phyloP scores from a whole-genome alignment of 64 coral and sea anemone genomes.

The Stichodactyla mertensii region DNA sequence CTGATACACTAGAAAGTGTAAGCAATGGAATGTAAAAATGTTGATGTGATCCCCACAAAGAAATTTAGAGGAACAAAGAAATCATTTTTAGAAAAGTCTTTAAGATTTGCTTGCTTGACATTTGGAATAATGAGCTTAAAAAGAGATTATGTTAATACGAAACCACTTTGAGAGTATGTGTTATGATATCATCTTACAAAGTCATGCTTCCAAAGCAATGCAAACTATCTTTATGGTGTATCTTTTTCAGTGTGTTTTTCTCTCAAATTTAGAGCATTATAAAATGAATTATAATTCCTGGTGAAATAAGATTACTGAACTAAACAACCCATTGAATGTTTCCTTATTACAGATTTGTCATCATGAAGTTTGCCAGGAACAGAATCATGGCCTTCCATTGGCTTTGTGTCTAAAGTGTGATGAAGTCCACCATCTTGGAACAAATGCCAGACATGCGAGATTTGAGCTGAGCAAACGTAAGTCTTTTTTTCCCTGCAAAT shows the following conservation, averaged over 20 bases:
- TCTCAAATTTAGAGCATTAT: not conserved
- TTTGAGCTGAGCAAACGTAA: slow-evolving; percentile 47
- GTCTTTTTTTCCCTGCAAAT: not conserved
- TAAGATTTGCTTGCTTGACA: not conserved
- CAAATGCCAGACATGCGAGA: slow-evolving; percentile 64
- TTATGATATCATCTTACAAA: not conserved
- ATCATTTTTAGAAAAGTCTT: not conserved
- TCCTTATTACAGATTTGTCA: slow-evolving; percentile 67
- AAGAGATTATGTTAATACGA: not conserved
- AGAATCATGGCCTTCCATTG: slow-evolving; percentile 55
- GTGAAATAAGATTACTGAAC: no score
- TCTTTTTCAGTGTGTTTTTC: not conserved
- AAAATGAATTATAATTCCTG: no score
- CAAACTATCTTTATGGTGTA: not conserved
- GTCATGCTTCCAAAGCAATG: not conserved
- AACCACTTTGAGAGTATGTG: not conserved
- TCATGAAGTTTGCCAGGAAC: slow-evolving; percentile 81
- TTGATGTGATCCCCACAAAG: not conserved
- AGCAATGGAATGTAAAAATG: no score
- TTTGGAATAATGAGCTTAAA: not conserved
- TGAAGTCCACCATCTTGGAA: slow-evolving; percentile 63
- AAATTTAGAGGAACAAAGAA: not conserved
- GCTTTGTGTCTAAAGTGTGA: slow-evolving; percentile 85
- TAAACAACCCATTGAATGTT: not conserved
- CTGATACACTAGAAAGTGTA: not conserved